Percentiles rank a stretch among this genome's conserved stretches.
These are phyloP conservation scores for Takifugu flavidus DNA, from an alignment of 2,113 vertebrate genomes.

Conservation along the genomic window DNA sequence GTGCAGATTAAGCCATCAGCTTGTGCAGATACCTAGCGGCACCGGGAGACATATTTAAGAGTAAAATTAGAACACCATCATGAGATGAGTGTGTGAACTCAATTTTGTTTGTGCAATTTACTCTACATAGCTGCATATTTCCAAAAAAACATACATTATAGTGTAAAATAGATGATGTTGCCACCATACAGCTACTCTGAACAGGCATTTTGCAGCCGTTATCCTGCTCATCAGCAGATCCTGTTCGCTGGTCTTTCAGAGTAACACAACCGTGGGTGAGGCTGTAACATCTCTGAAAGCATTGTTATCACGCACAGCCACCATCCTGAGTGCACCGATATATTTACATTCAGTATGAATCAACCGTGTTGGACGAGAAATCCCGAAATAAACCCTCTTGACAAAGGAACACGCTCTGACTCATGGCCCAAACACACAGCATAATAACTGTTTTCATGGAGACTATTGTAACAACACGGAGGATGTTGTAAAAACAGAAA, in stretches of 20 bases:
- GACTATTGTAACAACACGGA: conserved; percentile 35
- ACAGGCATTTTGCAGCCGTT: neutral
- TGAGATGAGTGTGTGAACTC: neutral
- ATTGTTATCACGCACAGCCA: conserved; percentile 17
- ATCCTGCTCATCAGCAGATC: neutral
- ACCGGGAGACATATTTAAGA: conserved; percentile 14
- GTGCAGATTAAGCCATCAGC: conserved; percentile 38
- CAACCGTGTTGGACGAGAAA: conserved; percentile 14
- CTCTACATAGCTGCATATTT: too few species aligned
- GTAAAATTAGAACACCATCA: too few species aligned
- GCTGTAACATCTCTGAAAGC: conserved; percentile 27
- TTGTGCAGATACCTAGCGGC: conserved; percentile 14
- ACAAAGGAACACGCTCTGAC: conserved; percentile 4
- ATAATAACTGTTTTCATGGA: conserved; percentile 32
- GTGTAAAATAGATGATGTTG: neutral
- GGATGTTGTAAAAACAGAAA: conserved; percentile 19
- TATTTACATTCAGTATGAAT: conserved; percentile 2
- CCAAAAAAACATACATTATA: too few species aligned
- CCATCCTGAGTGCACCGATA: conserved; percentile 6
- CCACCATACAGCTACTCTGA: neutral
- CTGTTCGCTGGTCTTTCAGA: neutral
- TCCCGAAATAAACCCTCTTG: conserved; percentile 3
- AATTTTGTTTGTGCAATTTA: neutral
- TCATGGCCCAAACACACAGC: conserved; percentile 9
- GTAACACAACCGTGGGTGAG: conserved; percentile 9